Evolutionary conservation across 2,888 invertebrate species (phyloP), one percentile per base, ranked within the genome.

Genomic region (Diplolepis rosae): DNA sequence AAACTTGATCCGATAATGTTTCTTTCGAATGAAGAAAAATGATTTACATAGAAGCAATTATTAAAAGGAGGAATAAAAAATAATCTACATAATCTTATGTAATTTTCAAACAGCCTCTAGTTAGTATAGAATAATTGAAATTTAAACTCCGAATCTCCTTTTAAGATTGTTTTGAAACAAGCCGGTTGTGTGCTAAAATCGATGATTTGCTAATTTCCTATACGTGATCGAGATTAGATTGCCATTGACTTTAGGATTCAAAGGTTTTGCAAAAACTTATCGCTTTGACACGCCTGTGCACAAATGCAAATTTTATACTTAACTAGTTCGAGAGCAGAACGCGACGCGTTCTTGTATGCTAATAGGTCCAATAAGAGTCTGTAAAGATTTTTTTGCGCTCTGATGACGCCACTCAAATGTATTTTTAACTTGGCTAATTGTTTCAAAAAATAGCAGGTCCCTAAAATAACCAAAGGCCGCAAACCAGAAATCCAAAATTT

Each of bases 151-250:
- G 71, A 72, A 71, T 76, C 74, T 77, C 77, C 74, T 45, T 50
- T 48, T 22, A 65, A 52, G 13, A 6, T 70, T 52, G 76, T 74
- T 74, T 73, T 65, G 76, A 69, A 76, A 75, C 72, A 30, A 45
- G 72, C 73, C 77, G 75, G 73, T 77, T 73, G 74, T 77, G 75
- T 76, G 77, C 77, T 77, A 72, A 71, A 74, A 74, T 74, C 71
- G 65, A 70, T 48, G 71, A 28, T 18, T 42, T 70, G 28, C 48
- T 15, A 70, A 70, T 18, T 69, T 70, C 56, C 42, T 24, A 24
- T 54, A 70, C 28, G 28, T 52, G 28, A 52, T 52, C 30, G 30
- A 52, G 30, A 52, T 52, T 30, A 52, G 28, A 15, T 7, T 52
- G 30, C 30, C 15, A 52, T 52, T 52, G 15, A 52, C 15, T 52